Base-by-base conservation (phyloP, 2,113 vertebrate species). In the Anhinga anhinga region DNA sequence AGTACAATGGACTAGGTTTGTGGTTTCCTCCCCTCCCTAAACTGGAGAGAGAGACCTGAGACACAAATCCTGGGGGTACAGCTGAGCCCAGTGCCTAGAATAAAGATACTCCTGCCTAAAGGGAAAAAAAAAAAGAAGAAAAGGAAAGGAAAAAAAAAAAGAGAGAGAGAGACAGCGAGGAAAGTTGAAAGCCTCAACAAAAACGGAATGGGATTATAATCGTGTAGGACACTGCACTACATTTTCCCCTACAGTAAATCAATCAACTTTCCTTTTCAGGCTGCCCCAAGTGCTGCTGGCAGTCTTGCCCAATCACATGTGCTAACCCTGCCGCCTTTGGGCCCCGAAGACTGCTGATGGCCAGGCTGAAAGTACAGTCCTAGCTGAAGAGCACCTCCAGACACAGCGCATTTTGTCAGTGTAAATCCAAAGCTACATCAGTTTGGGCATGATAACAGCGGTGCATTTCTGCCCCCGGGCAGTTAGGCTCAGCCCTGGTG, bases 391-490 rank as follows among this genome's bases (percentile, higher is more conserved):
- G 7, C 52, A 59, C n/a, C 20, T 77, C 30, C 16, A 23, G 40
- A 55, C 30, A 30, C 16, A 16, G 15, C 10, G 26, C 50, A 11
- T 38, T 59, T 27, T 27, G 27, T 55, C 52, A 34, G 23, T 10
- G 18, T 45, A 66, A 81, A 67, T 34, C 29, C 78, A 53, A 74
- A 70, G 14, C 30, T 50, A 8, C 40, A 12, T 25, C 69, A 36
- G 22, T 3, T 72, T 21, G 18, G 0, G 1, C 30, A 13, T 0
- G 1, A 2, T 7, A 56, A 26, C 0, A 1, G 72, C n/a, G 32
- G 10, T 4, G 11, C 26, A 3, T 20, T 40, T 62, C 59, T 50
- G 38, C 47, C 42, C 21, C 13, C 0, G 1, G 6, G 63, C 5
- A 25, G n/a, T 21, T n/a, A 5, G 26, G 36, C 19, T n/a, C 47